Evolutionary conservation across 1,140 invertebrate species (phyloP), one percentile per base, ranked within the genome.

Genomic region (Tyrophagus putrescentiae): DNA sequence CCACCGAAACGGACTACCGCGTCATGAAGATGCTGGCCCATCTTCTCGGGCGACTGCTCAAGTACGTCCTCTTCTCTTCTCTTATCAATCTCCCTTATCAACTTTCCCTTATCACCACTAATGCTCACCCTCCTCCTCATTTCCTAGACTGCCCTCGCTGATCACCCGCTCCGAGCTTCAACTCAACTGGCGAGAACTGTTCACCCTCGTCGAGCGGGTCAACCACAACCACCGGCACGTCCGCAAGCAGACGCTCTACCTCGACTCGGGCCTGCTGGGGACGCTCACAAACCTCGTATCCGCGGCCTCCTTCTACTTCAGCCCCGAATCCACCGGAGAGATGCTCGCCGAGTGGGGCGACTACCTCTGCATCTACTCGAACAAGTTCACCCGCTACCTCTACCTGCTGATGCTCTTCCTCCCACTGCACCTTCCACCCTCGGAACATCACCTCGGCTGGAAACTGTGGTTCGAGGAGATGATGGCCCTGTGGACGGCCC

Each of bases 11-110:
- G 23, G 45, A 48, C 18, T 48, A 25, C 31, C 13, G 21, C 31
- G 31, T 21, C 31, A 48, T 48, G 45, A 48, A 21, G 31, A 48
- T 25, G 21, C 21, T 48, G 18, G 7, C 73, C n/a, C 73, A 73
- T 25, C 72, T 78, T 32, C 74, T 81, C 28, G 69, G 68, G 18
- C 64, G 69, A 63, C 66, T 82, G 48, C 65, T 82, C 31, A 77
- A 76, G 79, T 81, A 75, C 72, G 72, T 72, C 25, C 65, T 50
- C 31, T 27, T 31, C 27, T 28, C 16, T 60, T 39, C 34, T 62
- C n/a, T n/a, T n/a, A n/a, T n/a, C n/a, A n/a, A n/a, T n/a, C n/a
- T n/a, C n/a, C n/a, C n/a, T n/a, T n/a, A n/a, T n/a, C n/a, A n/a
- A n/a, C n/a, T n/a, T n/a, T n/a, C n/a, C n/a, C n/a, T n/a, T n/a